phyloP scores from a whole-genome alignment of 2,888 invertebrate species.

The Papilio gigon region DNA sequence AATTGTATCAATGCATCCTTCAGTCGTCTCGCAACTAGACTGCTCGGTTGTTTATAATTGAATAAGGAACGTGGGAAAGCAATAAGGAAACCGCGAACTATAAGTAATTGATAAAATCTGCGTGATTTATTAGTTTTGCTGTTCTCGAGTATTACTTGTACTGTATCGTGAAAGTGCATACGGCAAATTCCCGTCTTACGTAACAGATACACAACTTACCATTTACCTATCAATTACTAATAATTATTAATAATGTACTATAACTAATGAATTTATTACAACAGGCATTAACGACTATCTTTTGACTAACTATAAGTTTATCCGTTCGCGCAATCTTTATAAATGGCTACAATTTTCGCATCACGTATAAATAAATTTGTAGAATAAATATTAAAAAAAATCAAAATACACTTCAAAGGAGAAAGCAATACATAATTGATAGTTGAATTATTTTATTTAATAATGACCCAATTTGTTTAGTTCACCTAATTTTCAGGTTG shows the following conservation, averaged over 20 bases:
- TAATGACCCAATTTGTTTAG: not conserved
- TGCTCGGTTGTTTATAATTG: slow-evolving; percentile 24
- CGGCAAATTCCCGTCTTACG: not conserved
- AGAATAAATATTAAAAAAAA: not conserved
- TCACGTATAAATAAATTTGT: not conserved
- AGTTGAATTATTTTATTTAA: not conserved
- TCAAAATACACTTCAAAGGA: not conserved
- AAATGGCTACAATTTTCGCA: too few species aligned
- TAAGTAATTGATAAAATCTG: slow-evolving; percentile 50
- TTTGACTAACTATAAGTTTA: too few species aligned
- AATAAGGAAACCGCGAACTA: slow-evolving; percentile 45
- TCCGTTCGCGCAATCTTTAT: too few species aligned
- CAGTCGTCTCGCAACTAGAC: not conserved
- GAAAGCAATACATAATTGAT: not conserved
- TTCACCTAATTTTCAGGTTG: not conserved
- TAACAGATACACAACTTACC: not conserved
- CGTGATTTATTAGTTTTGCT: slow-evolving; percentile 48
- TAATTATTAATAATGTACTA: not conserved
- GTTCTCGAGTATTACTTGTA: slow-evolving; percentile 10
- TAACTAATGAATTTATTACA: too few species aligned
- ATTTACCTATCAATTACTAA: not conserved
- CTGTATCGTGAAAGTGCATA: slow-evolving; percentile 6
- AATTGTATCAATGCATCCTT: not conserved
- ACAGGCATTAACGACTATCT: too few species aligned
- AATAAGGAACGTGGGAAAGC: slow-evolving; percentile 47